A percentile compares a stretch with the other conserved stretches of the same genome.
Conservation (phyloP, 92 coral and sea anemone species). For the Phenganax stokvisi region DNA sequence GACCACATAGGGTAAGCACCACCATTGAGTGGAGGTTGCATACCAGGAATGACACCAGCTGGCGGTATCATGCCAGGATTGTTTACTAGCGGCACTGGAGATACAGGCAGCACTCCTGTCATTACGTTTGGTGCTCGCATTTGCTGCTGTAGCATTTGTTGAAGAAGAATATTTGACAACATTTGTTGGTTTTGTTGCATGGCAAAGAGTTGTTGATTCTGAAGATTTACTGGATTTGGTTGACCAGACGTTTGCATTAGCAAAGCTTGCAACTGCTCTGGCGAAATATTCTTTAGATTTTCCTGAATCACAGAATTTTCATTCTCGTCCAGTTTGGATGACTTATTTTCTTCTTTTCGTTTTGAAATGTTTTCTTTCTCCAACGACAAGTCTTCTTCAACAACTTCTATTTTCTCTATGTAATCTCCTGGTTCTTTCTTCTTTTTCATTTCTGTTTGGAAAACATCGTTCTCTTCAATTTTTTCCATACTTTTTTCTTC, state of each 20-base stretch:
- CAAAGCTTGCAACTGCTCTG: constrained; percentile 30
- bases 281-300: constrained; percentile 3
- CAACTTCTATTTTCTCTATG: not conserved
- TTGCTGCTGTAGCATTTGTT: constrained; percentile 38
- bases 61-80: constrained; percentile 4
- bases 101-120: not conserved
- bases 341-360: not conserved
- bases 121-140: constrained; percentile 2
- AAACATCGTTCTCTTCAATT: not conserved
- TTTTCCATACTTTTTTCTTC: not conserved
- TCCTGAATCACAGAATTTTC: not conserved
- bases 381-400: not conserved
- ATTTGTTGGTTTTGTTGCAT: constrained; percentile 37
- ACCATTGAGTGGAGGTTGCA: constrained; percentile 2
- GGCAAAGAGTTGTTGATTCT: constrained; percentile 32
- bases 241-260: not conserved
- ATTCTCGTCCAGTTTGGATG: constrained; percentile 2
- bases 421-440: not conserved
- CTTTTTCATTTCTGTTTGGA: not conserved
- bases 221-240: constrained; percentile 24
- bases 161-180: constrained; percentile 19
- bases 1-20: constrained; percentile 9
- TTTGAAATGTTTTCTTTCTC: not conserved
- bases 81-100: not conserved
- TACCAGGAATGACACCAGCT: not conserved